phyloP scores from a whole-genome alignment of 2,888 invertebrate genomes.

The Tenthredo scrophulariae region DNA sequence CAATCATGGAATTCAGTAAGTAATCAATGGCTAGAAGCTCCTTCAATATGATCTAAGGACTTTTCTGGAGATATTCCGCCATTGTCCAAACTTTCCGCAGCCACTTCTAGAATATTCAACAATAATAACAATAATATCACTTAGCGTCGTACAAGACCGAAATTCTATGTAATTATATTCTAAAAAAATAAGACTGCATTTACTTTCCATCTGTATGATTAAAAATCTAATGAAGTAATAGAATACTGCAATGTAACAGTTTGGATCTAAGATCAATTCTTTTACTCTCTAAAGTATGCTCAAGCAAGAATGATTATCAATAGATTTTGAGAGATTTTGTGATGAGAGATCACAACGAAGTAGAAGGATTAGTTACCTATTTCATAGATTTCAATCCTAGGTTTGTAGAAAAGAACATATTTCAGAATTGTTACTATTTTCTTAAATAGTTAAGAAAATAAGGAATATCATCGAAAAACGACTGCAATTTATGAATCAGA shows the following conservation, averaged over 20 bases:
- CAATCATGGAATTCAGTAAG: constrained; percentile 33
- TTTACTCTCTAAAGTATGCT: not conserved
- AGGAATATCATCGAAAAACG: too few relatives aligned
- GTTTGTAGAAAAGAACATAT: too few relatives aligned
- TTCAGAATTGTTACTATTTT: too few relatives aligned
- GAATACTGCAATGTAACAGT: too few relatives aligned
- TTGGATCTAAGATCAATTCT: not conserved
- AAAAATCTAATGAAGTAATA: not conserved
- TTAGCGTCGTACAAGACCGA: not conserved
- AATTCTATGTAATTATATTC: not conserved
- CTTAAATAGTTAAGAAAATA: too few relatives aligned
- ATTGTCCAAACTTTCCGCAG: not conserved
- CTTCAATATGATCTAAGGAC: not conserved
- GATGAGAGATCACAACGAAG: too few relatives aligned
- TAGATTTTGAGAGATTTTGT: too few relatives aligned
- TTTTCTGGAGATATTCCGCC: not conserved
- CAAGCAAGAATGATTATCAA: too few relatives aligned
- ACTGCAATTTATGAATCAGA: too few relatives aligned
- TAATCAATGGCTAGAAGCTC: constrained; percentile 10
- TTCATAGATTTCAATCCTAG: too few relatives aligned
- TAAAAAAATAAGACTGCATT: not conserved
- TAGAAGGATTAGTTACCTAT: too few relatives aligned
- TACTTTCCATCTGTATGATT: not conserved
- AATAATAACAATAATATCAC: not conserved
- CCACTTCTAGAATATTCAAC: constrained; percentile 5